phyloP scores from a whole-genome alignment of 1,140 invertebrate genomes.

The Macrotrachela quadricornifera region DNA sequence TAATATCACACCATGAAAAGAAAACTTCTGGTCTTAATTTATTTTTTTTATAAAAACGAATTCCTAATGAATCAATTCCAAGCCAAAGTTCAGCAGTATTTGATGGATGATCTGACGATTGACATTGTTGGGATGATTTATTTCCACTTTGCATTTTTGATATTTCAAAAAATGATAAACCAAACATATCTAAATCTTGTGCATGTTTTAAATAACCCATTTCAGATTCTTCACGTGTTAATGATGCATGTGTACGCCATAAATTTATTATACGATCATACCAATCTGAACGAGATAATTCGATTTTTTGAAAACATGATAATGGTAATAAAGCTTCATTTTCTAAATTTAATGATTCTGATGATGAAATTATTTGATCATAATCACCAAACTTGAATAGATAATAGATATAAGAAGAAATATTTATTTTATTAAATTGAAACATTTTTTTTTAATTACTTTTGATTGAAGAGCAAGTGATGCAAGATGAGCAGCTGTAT shows the following conservation, averaged over 20 bases:
- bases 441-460: slow-evolving; percentile 34
- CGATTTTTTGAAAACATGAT: slow-evolving; percentile 27
- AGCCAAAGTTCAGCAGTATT: slow-evolving; percentile 77
- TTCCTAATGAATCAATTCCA: slow-evolving; percentile 83
- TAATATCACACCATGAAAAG: no score
- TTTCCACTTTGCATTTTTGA: slow-evolving; percentile 18
- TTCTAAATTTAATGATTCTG: slow-evolving; percentile 28
- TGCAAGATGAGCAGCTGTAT: slow-evolving; percentile 87
- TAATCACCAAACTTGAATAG: no score
- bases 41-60: slow-evolving; percentile 93
- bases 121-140: slow-evolving; percentile 43
- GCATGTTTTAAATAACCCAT: slow-evolving; percentile 98
- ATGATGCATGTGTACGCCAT: no score
- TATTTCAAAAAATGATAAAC: slow-evolving; percentile 19
- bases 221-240: slow-evolving; percentile 67
- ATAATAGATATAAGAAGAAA: no score
- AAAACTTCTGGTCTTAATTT: slow-evolving; percentile 32
- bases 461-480: slow-evolving; percentile 95
- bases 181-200: slow-evolving; percentile 96
- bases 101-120: slow-evolving; percentile 75
- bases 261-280: no score
- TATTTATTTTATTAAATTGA: no score
- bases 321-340: slow-evolving; percentile 29
- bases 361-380: no score
- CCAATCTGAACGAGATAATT: slow-evolving; percentile 10